Percentiles rank a stretch among this genome's conserved stretches.
Evolutionary conservation across 1,140 invertebrate genomes (phyloP).

Genomic region (Habropoda laboriosa): DNA sequence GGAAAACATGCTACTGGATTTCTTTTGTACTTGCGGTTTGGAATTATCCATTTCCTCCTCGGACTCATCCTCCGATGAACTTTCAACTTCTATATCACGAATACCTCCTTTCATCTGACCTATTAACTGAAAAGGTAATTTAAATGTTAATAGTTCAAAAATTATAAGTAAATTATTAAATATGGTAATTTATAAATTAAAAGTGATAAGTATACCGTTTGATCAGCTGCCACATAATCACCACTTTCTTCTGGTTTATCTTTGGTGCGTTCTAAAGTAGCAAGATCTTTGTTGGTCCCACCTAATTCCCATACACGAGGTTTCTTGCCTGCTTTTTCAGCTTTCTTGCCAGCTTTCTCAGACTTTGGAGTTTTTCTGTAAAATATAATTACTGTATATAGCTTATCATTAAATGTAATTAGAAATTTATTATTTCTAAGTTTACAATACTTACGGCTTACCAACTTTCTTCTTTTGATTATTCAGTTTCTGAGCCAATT

Average conservation of each 20-base stretch:
- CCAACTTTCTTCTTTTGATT: conserved; percentile 83
- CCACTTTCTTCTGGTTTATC: conserved; percentile 87
- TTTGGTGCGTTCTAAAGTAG: conserved; percentile 91
- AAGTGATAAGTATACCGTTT: conserved; percentile 82
- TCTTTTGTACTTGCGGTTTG: conserved; percentile 76
- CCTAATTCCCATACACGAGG: conserved; percentile 94
- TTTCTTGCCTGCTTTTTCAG: conserved; percentile 93
- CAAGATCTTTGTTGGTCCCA: conserved; percentile 90
- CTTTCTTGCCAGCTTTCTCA: conserved; percentile 93
- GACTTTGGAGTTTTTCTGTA: conserved; percentile 86
- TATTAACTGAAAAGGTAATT: conserved; percentile 85
- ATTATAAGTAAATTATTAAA: no score
- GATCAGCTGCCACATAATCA: conserved; percentile 84
- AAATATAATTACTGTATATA: not conserved
- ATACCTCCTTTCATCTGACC: conserved; percentile 92
- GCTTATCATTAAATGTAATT: not conserved
- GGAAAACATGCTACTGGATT: conserved; percentile 87
- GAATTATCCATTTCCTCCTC: conserved; percentile 69
- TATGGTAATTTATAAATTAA: not conserved
- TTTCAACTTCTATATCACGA: conserved; percentile 84
- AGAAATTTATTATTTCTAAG: not conserved
- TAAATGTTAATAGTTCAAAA: no score
- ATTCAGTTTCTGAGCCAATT: conserved; percentile 87
- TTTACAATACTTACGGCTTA: conserved; percentile 80
- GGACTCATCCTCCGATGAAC: conserved; percentile 81